Conservation (phyloP, 2,113 vertebrate species). For the Vidua macroura region DNA sequence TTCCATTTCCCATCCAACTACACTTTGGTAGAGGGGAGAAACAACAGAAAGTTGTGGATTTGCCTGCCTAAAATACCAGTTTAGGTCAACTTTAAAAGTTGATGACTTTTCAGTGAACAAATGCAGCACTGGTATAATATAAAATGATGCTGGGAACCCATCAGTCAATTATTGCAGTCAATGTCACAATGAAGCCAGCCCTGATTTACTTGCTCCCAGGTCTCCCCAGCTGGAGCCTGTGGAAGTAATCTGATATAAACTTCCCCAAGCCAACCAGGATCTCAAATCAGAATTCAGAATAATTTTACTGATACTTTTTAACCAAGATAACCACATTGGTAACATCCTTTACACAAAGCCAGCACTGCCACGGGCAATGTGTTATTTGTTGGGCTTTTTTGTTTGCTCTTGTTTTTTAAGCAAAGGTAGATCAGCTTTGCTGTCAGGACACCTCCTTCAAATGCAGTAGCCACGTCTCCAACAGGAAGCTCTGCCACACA, state of each 20-base stretch:
- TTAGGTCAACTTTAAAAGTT: not conserved
- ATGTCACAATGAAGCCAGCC: not conserved
- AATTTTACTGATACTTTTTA: not conserved
- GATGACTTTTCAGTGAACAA: not conserved
- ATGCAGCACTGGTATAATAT: not conserved
- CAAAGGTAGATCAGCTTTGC: not conserved
- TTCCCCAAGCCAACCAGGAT: not conserved
- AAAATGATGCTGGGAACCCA: not conserved
- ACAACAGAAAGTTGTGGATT: not conserved
- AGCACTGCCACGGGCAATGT: not conserved
- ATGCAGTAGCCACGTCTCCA: not conserved
- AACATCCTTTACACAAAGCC: not conserved
- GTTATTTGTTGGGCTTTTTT: not conserved
- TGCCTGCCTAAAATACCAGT: not conserved
- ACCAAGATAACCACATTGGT: not conserved
- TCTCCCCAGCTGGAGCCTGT: not conserved
- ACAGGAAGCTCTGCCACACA: not conserved
- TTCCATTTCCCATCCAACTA: not conserved
- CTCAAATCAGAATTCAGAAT: not conserved
- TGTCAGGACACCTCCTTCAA: not conserved
- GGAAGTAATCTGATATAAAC: not conserved
- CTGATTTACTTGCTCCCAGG: not conserved
- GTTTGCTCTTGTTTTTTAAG: not conserved
- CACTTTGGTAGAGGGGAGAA: not conserved
- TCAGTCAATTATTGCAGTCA: not conserved